A percentile compares a stretch with the other conserved stretches of the same genome.
Conservation (phyloP, 2,113 vertebrate species). For the Polypterus bichir region DNA sequence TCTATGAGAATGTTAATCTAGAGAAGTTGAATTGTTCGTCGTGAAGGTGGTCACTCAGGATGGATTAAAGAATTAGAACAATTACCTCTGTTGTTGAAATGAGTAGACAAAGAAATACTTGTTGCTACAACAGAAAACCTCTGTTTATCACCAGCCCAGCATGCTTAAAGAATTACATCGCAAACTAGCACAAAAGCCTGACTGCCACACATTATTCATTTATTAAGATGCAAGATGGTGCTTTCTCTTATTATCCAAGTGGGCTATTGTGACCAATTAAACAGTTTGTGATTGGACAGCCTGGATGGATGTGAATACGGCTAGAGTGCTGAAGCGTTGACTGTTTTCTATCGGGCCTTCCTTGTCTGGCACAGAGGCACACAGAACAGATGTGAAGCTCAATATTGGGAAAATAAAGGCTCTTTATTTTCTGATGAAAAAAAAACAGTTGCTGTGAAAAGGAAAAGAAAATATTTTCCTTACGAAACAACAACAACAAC, state of each 20-base stretch:
- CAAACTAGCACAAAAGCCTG: conserved; percentile 43
- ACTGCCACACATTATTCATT: conserved; percentile 40
- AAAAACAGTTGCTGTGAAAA: background rate
- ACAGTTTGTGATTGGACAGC: conserved; percentile 28
- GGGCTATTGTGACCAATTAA: conserved; percentile 19
- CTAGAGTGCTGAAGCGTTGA: conserved; percentile 21
- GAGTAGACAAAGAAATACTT: conserved; percentile 68
- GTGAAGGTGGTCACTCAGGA: conserved; percentile 56
- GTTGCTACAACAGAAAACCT: conserved; percentile 60
- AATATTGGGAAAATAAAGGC: rapidly evolving
- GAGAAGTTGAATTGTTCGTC: conserved; percentile 36
- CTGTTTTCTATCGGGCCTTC: conserved; percentile 9
- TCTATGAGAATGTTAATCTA: conserved; percentile 68
- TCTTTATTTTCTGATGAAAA: background rate
- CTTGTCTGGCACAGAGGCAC: conserved; percentile 8
- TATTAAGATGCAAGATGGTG: conserved; percentile 41
- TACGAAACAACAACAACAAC: background rate
- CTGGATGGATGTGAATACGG: conserved; percentile 14
- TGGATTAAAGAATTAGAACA: conserved; percentile 69
- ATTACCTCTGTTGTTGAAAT: conserved; percentile 52
- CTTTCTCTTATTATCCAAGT: conserved; percentile 37
- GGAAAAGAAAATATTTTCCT: conserved; percentile 9
- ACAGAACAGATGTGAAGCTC: conserved; percentile 6
- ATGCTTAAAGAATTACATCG: conserved; percentile 44
- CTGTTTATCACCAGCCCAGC: conserved; percentile 50